Evolutionary conservation across 2,797 vertebrate genomes (phyloP).

Genomic region (Sardinella longiceps): DNA sequence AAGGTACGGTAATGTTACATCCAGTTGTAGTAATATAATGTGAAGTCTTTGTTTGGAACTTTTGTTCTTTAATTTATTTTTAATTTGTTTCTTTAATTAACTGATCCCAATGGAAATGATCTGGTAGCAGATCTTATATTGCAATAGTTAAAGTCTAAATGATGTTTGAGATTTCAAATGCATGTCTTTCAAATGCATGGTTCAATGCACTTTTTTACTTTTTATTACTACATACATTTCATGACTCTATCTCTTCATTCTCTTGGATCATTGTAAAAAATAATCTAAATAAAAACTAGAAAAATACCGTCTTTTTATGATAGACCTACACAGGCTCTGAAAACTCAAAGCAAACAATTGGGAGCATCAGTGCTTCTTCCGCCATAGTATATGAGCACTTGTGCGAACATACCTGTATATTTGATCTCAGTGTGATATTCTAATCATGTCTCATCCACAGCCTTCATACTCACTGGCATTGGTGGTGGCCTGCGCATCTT

Average conservation of each 20-base stretch:
- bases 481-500: neutral
- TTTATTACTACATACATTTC: too few relatives aligned
- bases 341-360: too few relatives aligned
- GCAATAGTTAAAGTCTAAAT: neutral
- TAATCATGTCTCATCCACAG: neutral
- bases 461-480: slow-evolving; percentile 10
- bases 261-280: too few relatives aligned
- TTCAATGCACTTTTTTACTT: too few relatives aligned
- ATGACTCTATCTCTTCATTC: too few relatives aligned
- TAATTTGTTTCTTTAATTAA: neutral
- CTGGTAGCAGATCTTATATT: neutral
- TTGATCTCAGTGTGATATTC: neutral
- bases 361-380: too few relatives aligned
- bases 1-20: neutral
- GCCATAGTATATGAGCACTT: too few relatives aligned
- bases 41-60: neutral
- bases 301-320: too few relatives aligned
- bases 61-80: too few relatives aligned
- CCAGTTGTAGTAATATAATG: neutral
- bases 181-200: too few relatives aligned
- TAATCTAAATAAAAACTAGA: too few relatives aligned
- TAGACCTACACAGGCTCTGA: too few relatives aligned
- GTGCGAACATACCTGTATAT: neutral
- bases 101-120: neutral
- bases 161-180: neutral